Conservation (phyloP, 30 jellyfish, hydroid and myxozoan species). For the Clytia hemisphaerica region DNA sequence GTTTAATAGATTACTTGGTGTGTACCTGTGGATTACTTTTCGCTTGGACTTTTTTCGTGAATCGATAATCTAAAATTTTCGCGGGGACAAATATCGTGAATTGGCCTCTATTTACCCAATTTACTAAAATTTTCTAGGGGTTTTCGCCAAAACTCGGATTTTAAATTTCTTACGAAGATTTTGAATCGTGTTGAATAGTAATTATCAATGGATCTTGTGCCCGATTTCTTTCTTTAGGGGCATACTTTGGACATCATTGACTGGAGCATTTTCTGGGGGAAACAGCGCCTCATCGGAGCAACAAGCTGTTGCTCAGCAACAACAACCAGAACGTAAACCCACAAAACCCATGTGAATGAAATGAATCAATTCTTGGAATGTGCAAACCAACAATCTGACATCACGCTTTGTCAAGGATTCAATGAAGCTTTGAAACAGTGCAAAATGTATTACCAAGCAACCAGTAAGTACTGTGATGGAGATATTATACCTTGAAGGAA, state of each 20-base stretch:
- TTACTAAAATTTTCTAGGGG: too few species aligned
- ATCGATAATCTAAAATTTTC: too few species aligned
- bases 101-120: too few species aligned
- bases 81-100: too few species aligned
- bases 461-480: too few species aligned
- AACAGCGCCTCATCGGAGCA: conserved; percentile 36
- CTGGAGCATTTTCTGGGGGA: conserved; percentile 82
- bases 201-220: too few species aligned
- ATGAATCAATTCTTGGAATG: conserved; percentile 81
- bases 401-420: conserved; percentile 88
- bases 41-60: too few species aligned
- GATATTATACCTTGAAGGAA: too few species aligned
- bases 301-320: conserved; percentile 43
- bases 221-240: conserved; percentile 53
- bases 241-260: conserved; percentile 48
- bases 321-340: conserved; percentile 60
- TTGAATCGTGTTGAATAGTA: too few species aligned
- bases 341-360: conserved; percentile 84
- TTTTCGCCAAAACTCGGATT: too few species aligned
- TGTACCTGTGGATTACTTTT: too few species aligned
- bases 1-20: conserved; percentile 49
- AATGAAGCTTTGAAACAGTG: conserved; percentile 90
- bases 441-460: conserved; percentile 37
- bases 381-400: conserved; percentile 71
- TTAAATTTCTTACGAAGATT: too few species aligned